Base-by-base conservation (phyloP, 2,113 vertebrate species). In the Zosterops pallidus region DNA sequence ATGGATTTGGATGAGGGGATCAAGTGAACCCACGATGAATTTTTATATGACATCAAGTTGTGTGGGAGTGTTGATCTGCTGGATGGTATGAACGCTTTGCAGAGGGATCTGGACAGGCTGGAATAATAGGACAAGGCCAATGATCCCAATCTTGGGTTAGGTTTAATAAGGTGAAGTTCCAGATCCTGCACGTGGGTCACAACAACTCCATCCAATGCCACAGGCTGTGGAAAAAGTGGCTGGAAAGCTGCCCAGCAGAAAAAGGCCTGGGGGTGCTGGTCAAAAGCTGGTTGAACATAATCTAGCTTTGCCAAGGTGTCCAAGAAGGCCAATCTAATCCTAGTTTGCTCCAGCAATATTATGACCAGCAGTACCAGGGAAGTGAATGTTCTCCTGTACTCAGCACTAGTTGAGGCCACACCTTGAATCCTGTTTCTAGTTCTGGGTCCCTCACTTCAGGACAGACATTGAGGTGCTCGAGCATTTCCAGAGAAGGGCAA, bases 401-500 rank as follows among this genome's bases (percentile, higher is more conserved):
- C 2, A 3, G 39, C 25, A 15, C 21, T 31, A 29, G 16, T n/a
- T 47, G 47, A 55, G 39, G 41, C 16, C 12, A 11, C 14, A 41
- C 17, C 18, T 60, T 1, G 3, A 46, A 29, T 68, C 2, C 47
- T 13, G 29, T 19, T 47, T 23, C 4, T 11, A 76, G 39, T 11
- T 55, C 18, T 55, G n/a, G n/a, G 24, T 2, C 12, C 17, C 9
- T 55, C 21, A 31, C 29, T 25, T 18, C 11, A 62, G 37, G 23
- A 22, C 21, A 35, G 11, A 25, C 8, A 23, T 3, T 15, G 29
- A 35, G 31, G 25, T 18, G 13, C 28, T 60, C 20, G 11, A 53
- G 4, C 0, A 0, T 22, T 10, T 62, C 55, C 49, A 56, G 12
- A 49, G 41, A 55, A 69, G 41, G 20, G 5, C 31, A 33, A 2